Base-by-base conservation (phyloP, 2,888 invertebrate species). In the Callosobruchus maculatus region DNA sequence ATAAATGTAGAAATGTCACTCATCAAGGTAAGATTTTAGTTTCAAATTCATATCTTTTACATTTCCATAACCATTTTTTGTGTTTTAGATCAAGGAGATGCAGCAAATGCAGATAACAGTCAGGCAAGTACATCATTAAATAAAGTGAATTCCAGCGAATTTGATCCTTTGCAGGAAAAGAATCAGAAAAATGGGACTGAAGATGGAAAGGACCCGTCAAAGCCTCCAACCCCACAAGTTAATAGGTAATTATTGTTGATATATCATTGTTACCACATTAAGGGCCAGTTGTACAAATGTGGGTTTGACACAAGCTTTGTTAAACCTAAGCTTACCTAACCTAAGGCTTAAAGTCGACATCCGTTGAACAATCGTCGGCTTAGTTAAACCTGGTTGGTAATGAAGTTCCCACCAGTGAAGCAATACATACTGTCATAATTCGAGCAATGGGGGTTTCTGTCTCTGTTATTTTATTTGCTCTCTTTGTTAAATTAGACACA, bases 141-240 rank as follows among this genome's bases (percentile, higher is more conserved):
- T 74, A 85, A 86, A 77, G 85, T 86, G 67, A 88, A 87, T 79
- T 88, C 90, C 70, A 89, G 90, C 80, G 91, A 91, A 81, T 91
- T 91, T 86, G 91, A 91, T 83, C 91, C 91, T 3, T 82, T 91
- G 66, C 89, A 90, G 82, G 88, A 88, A 30, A 86, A 85, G 76
- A 82, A 81, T 72, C 84, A 81, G 73, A 83, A 84, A 73, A 84
- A 84, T 73, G 83, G 82, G 5, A 82, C 79, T 66, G 84, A 82
- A 72, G 83, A 84, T 67, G 76, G 74, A 21, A 85, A 85, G 74
- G 83, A 83, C 73, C 74, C 80, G 26, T 81, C 82, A 9, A 83
- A 83, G 77, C 81, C 82, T 18, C 78, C 82, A 26, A 83, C 82
- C 74, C 81, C 83, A 71, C 81, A 83, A 76, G 76, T 81, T 70